phyloP scores from a whole-genome alignment of 2,797 vertebrate genomes.

The Graptemys geographica region DNA sequence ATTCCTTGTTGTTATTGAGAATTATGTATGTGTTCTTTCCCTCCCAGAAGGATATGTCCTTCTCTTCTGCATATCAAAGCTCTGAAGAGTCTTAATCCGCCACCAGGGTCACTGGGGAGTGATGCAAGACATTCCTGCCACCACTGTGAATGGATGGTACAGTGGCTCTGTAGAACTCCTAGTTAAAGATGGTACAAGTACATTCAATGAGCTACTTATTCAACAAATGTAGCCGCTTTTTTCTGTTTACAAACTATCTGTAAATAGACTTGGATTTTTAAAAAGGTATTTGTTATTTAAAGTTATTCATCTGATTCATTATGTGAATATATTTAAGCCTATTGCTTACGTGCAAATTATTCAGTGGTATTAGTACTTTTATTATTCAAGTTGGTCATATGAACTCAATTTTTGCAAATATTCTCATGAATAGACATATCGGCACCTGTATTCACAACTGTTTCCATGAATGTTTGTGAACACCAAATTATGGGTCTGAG shows the following conservation, averaged over 20 bases:
- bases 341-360: neutral
- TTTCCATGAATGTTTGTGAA: neutral
- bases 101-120: conserved; percentile 15
- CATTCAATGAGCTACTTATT: neutral
- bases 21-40: neutral
- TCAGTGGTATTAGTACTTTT: neutral
- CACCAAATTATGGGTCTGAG: neutral
- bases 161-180: neutral
- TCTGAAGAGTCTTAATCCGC: conserved; percentile 10
- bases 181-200: neutral
- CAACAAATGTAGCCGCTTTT: neutral
- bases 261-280: neutral
- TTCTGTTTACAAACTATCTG: neutral
- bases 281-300: neutral
- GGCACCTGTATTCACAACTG: neutral
- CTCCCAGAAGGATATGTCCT: neutral
- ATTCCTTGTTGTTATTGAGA: neutral
- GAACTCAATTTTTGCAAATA: neutral
- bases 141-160: neutral
- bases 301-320: neutral
- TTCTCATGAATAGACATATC: neutral
- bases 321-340: neutral
- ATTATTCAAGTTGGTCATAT: neutral
- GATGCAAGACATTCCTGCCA: neutral
- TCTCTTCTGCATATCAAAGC: neutral